These are phyloP conservation scores for Ctenicera cuprea DNA, from an alignment of 2,888 invertebrate species.

Conservation along the genomic window DNA sequence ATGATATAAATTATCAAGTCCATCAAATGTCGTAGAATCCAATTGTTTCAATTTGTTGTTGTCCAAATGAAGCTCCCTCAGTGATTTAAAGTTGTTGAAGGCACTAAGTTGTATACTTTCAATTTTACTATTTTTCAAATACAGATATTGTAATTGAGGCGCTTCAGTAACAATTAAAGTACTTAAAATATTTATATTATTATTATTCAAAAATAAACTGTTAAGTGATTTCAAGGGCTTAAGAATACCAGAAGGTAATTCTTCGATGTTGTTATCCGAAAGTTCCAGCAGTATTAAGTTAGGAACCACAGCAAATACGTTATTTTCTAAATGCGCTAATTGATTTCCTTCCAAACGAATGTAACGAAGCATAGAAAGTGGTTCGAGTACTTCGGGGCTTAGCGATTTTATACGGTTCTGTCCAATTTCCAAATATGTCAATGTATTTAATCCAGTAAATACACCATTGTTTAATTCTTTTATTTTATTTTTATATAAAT, in stretches of 20 bases:
- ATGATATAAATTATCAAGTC: conserved; percentile 11
- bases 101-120: conserved; percentile 21
- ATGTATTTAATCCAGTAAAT: conserved; percentile 29
- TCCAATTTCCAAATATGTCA: conserved; percentile 39
- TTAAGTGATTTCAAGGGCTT: conserved; percentile 6
- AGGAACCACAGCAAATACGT: conserved; percentile 1
- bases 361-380: not conserved
- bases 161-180: conserved; percentile 5
- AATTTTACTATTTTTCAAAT: conserved; percentile 33
- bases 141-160: conserved; percentile 25
- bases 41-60: conserved; percentile 34
- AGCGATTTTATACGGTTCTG: conserved; percentile 24
- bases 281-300: conserved; percentile 5
- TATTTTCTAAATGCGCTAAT: conserved; percentile 6
- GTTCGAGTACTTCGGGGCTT: not conserved
- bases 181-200: conserved; percentile 13
- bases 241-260: conserved; percentile 5
- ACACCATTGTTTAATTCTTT: conserved; percentile 11
- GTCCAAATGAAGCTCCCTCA: conserved; percentile 33
- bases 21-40: conserved; percentile 5
- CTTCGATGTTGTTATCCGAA: not conserved
- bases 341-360: conserved; percentile 17
- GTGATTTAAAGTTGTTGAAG: conserved; percentile 7
- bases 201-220: conserved; percentile 6
- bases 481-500: conserved; percentile 35